Base-by-base conservation (phyloP, 2,888 invertebrate genomes). In the Synanthedon tipuliformis region DNA sequence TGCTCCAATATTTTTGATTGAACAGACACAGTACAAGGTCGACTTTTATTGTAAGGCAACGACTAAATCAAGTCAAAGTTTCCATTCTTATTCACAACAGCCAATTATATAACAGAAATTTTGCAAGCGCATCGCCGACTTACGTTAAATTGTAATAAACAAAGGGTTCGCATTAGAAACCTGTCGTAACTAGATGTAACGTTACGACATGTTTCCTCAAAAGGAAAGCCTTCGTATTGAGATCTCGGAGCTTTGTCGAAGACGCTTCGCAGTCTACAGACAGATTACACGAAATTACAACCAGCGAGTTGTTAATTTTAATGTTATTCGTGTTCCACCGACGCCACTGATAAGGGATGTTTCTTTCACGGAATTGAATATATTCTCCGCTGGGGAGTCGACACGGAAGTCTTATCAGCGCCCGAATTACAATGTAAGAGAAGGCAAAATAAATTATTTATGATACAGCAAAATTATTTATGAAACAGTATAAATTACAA, bases 1-100 rank as follows among this genome's bases (percentile, higher is more conserved):
- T 81, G 71, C 58, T 71, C 73, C 75, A 75, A 79, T 82, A 78
- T 79, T 82, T 23, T 75, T 77, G 78, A 81, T 79, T 78, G 75
- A 77, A 78, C 68, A 68, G 69, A 72, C 74, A 75, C 63, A 62
- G 66, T 34, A 34, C 77, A 80, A 84, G 83, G 84, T 72, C 76
- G 69, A 56, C 59, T 59, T 8, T 68, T 70, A 73, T 76, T 78
- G 77, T 72, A 57, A 57, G 54, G 69, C 57, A 75, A 80, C 80
- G 78, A 78, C 70, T 63, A 59, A 58, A 57, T 57, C 57, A 60
- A 55, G 52, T 51, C 51, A 45, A 67, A 59, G 60, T 61, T 65
- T 70, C 65, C 53, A 64, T 61, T 64, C 64, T 68, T 62, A 71
- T 73, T 75, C 68, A 65, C 66, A 66, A 57, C 62, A 66, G 65